Base-by-base conservation (phyloP, 2,888 invertebrate genomes). In the Idaea aversata region DNA sequence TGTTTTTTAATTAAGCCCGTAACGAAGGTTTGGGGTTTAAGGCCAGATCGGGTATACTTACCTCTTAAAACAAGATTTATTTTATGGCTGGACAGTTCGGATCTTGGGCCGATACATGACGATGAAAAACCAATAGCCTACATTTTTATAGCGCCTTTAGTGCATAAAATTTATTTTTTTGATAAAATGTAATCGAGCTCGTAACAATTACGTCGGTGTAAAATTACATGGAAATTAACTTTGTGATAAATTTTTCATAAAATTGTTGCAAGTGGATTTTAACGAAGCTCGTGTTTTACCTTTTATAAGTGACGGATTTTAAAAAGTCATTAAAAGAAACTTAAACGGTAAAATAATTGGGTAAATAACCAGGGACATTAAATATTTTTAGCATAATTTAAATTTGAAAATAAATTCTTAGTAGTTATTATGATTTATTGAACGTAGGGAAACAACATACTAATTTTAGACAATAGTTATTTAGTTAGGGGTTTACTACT, bases 1-100 rank as follows among this genome's bases (percentile, higher is more conserved):
- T 88, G 91, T 91, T 93, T 93, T 93, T 92, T 93, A 92, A 93
- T 92, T 93, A 92, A 88, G 87, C 84, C 83, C 81, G 88, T 88
- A 89, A 89, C 88, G 90, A 88, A 88, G 85, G 83, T 81, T 79
- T 81, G 83, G 70, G 84, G 87, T 90, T 89, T 86, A 86, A 85
- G 83, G 80, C 77, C 82, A 79, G 86, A 87, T 88, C 90, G 81
- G 88, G 89, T 91, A 86, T 87, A 82, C 25, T 25, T 25, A 25
- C 86, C 88, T 87, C 86, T 91, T 90, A 90, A 87, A 82, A 79
- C 69, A 81, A 88, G 91, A 93, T 93, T 93, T 91, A 93, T 92
- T 89, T 93, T 92, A 92, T 89, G 87, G 88, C 86, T 87, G 91
- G 90, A 90, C 82, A 88, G 82, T 86, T 87, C 78, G 80, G 82